These are phyloP conservation scores for Pseudocheirus occidentalis DNA, from an alignment of 2,797 vertebrate species.

Conservation along the genomic window DNA sequence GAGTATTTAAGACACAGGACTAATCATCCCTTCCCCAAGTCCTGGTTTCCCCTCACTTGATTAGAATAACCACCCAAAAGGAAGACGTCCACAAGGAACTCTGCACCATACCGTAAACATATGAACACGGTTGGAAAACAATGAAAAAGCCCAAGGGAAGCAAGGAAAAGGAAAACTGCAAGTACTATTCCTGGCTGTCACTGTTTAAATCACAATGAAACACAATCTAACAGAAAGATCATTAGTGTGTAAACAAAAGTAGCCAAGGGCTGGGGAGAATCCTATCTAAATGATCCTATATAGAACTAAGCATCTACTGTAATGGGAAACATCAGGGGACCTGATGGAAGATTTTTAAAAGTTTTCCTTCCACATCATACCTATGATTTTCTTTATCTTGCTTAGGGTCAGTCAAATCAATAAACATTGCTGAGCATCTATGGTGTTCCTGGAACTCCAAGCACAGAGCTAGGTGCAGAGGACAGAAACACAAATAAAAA, in stretches of 20 bases:
- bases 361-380: not conserved
- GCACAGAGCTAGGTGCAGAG: not conserved
- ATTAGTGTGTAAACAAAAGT: constrained; percentile 39
- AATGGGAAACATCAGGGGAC: not conserved
- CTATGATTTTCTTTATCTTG: not conserved
- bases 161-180: constrained; percentile 62
- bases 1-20: constrained; percentile 20
- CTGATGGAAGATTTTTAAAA: not conserved
- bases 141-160: constrained; percentile 58
- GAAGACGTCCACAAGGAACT: constrained; percentile 68
- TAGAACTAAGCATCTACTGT: constrained; percentile 2
- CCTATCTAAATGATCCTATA: constrained; percentile 4
- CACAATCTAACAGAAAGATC: not conserved
- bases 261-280: not conserved
- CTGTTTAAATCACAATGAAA: constrained; percentile 51
- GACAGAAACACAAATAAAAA: not conserved
- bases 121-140: constrained; percentile 48
- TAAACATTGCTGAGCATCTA: not conserved
- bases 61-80: constrained; percentile 64
- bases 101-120: constrained; percentile 1
- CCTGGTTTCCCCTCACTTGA: constrained; percentile 57
- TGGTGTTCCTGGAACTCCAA: not conserved
- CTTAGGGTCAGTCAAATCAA: not conserved
- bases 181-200: constrained; percentile 8
- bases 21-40: not conserved